A percentile compares a stretch with the other conserved stretches of the same genome.
These are phyloP conservation scores for Cylindroiulus punctatus DNA, from an alignment of 2,888 invertebrate species.

Conservation along the genomic window DNA sequence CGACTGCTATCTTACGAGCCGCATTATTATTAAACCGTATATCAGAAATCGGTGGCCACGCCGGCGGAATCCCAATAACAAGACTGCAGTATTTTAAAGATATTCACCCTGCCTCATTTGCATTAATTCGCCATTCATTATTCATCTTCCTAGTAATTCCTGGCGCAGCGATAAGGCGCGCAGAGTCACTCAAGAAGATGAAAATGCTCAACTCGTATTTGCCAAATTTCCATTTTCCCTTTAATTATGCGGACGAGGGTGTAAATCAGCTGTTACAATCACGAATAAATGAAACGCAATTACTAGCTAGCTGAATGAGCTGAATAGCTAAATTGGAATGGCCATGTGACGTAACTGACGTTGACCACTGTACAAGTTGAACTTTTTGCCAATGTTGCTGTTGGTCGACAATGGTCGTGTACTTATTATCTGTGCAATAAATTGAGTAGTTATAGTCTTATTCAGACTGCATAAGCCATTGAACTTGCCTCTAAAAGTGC, in stretches of 20 bases:
- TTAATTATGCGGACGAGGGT: neutral
- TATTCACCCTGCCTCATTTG: neutral
- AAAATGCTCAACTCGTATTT: neutral
- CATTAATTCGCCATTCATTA: conserved; percentile 36
- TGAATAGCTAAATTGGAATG: neutral
- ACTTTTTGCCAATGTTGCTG: too few relatives aligned
- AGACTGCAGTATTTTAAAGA: neutral
- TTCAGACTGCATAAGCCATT: too few relatives aligned
- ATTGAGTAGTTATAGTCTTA: too few relatives aligned
- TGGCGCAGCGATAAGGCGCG: neutral
- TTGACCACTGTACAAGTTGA: neutral
- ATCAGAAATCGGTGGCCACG: neutral
- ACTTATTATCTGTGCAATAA: too few relatives aligned
- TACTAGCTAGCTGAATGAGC: neutral
- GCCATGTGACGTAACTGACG: neutral
- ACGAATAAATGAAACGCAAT: conserved; percentile 7
- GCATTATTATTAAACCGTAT: neutral
- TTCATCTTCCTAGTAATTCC: neutral
- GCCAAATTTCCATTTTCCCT: neutral
- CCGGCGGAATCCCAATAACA: conserved; percentile 7
- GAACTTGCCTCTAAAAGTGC: too few relatives aligned
- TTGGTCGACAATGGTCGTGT: too few relatives aligned
- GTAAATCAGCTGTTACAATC: neutral
- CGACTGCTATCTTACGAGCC: neutral
- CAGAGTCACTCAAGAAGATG: neutral